Base-by-base conservation (phyloP, 2,113 vertebrate genomes). In the Muscicapa adusta region DNA sequence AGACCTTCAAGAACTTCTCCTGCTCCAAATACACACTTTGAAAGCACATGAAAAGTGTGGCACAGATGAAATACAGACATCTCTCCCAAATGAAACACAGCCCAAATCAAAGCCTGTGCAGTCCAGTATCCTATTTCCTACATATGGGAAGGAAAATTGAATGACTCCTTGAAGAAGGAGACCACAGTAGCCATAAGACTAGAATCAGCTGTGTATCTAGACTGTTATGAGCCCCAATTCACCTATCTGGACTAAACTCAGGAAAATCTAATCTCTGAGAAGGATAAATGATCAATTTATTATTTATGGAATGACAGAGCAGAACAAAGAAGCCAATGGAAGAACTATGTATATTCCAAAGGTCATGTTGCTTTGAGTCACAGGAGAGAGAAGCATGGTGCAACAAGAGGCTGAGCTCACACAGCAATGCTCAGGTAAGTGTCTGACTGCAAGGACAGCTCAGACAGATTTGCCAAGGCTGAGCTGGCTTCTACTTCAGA, bases 51-150 rank as follows among this genome's bases (percentile, higher is more conserved):
- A 47, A 6, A 88, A 90, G 50, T 62, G 71, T 66, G 71, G 76
- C 78, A 91, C 19, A 83, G 78, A 95, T 83, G 95, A 94, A 96
- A 94, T 79, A 93, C 93, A 96, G 92, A 62, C 75, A 58, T 76
- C 90, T 88, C 47, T 20, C 63, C 24, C 42, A 82, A 94, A 95
- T 86, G 60, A 96, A 93, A 88, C 43, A 80, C 94, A 94, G 94
- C 83, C 53, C 71, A 83, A 95, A 96, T 91, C 88, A 96, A 95
- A 95, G 82, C 61, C 68, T 62, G 38, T 68, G 20, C 85, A 71
- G 66, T 51, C 40, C 78, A 83, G 67, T 85, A 91, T 90, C 63
- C 88, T 65, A 88, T 96, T 96, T 95, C 92, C 85, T 80, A 82
- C 82, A 85, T 66, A 85, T 90, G 75, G 85, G 42, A 91, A 85